A percentile compares a stretch with the other conserved stretches of the same genome.
Evolutionary conservation across 2,888 invertebrate species (phyloP).

Genomic region (Cephalotes varians): DNA sequence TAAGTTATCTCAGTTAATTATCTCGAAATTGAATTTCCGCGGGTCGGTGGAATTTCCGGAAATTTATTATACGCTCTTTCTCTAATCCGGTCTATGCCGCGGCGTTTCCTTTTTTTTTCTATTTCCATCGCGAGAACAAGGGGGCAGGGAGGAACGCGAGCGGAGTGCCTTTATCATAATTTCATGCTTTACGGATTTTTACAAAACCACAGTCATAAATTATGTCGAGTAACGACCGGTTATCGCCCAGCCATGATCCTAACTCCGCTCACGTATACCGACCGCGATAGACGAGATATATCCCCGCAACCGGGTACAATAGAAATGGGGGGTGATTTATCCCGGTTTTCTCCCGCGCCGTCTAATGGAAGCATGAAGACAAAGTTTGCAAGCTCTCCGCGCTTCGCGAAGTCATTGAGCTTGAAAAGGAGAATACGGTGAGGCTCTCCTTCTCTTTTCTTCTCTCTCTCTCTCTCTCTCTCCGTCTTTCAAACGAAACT

Average conservation of each 20-base stretch:
- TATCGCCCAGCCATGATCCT: conserved; percentile 49
- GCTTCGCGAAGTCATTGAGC: conserved; percentile 38
- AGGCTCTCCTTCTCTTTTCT: conserved; percentile 4
- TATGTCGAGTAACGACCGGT: conserved; percentile 50
- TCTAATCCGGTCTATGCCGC: neutral
- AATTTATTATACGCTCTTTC: conserved; percentile 45
- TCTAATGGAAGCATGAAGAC: conserved; percentile 66
- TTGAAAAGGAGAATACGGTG: conserved; percentile 36
- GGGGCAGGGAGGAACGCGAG: neutral
- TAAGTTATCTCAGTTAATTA: conserved; percentile 56
- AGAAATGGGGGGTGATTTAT: conserved; percentile 71
- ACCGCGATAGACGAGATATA: conserved; percentile 62
- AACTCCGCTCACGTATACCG: conserved; percentile 24
- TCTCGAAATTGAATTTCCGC: conserved; percentile 55
- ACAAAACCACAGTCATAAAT: conserved; percentile 38
- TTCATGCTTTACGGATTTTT: conserved; percentile 49
- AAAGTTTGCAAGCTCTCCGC: conserved; percentile 60
- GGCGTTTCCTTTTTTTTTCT: neutral
- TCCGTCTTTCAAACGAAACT: conserved; percentile 16
- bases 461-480: neutral
- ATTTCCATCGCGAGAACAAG: conserved; percentile 17
- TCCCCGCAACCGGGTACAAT: conserved; percentile 56
- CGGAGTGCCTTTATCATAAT: conserved; percentile 46
- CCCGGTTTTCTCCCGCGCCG: conserved; percentile 47
- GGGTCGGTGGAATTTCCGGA: conserved; percentile 49